Evolutionary conservation across 2,888 invertebrate species (phyloP).

Genomic region (Spodoptera littoralis): DNA sequence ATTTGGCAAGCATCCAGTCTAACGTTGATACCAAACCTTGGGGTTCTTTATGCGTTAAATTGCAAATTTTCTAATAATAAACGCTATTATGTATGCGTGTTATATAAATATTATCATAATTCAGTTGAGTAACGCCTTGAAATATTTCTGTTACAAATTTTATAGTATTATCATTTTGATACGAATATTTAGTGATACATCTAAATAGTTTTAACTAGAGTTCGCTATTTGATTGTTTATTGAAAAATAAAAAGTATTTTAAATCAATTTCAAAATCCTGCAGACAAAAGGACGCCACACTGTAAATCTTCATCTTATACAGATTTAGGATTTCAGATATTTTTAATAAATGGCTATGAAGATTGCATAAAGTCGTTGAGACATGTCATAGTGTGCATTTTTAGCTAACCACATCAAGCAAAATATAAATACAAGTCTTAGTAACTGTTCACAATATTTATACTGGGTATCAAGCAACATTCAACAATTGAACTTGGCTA

Average conservation of each 20-base stretch:
- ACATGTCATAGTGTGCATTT: too few relatives aligned
- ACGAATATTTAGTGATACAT: conserved; percentile 8
- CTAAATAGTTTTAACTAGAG: conserved; percentile 1
- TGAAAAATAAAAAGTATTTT: neutral
- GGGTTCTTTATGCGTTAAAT: conserved; percentile 65
- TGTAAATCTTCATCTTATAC: too few relatives aligned
- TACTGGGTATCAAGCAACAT: too few relatives aligned
- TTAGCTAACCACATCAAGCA: too few relatives aligned
- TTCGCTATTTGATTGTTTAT: conserved; percentile 19
- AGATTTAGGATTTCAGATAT: too few relatives aligned
- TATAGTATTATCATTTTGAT: conserved; percentile 21
- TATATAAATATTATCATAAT: conserved; percentile 48
- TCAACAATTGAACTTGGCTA: neutral
- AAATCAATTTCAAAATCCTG: neutral
- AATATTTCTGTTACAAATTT: conserved; percentile 42
- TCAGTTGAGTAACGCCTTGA: conserved; percentile 42
- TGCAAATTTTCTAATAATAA: conserved; percentile 63
- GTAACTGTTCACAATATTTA: too few relatives aligned
- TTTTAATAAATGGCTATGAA: too few relatives aligned
- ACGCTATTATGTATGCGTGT: conserved; percentile 52
- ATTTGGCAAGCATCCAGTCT: conserved; percentile 73
- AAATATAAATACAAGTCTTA: too few relatives aligned
- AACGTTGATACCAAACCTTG: conserved; percentile 73
- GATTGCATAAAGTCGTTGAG: too few relatives aligned
- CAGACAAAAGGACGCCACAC: conserved; percentile 7